These are phyloP conservation scores for Prinia subflava DNA, from an alignment of 2,113 vertebrate species.

Conservation along the genomic window DNA sequence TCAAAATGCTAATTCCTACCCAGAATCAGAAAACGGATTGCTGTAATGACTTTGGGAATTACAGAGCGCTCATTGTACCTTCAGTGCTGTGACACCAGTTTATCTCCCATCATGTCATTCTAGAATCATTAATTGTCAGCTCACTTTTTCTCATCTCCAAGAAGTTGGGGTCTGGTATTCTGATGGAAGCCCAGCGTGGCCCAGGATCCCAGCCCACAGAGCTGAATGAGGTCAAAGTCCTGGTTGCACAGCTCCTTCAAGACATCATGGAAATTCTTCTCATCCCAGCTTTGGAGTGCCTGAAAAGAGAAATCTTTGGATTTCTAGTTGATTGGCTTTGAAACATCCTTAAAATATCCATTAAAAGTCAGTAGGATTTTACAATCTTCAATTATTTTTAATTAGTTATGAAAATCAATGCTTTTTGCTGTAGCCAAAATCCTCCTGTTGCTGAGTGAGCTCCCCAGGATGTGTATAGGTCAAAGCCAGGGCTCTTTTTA, in stretches of 20 bases:
- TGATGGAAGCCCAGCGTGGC: background rate
- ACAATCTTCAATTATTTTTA: background rate
- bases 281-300: background rate
- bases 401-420: background rate
- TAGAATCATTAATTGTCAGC: background rate
- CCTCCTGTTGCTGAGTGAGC: background rate
- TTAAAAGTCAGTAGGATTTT: background rate
- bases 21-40: background rate
- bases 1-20: background rate
- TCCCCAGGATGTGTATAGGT: accelerated
- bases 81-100: background rate
- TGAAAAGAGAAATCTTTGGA: background rate
- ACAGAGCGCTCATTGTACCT: accelerated
- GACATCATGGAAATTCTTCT: background rate
- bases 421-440: background rate
- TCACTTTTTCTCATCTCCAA: background rate
- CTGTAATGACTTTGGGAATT: background rate
- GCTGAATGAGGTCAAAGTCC: background rate
- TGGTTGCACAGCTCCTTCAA: background rate
- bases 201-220: background rate
- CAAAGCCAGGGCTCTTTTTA: background rate
- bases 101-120: background rate
- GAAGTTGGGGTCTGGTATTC: accelerated
- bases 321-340: background rate
- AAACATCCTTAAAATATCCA: background rate